Conservation (phyloP, 2,888 invertebrate genomes). For the Octodonta nipae region DNA sequence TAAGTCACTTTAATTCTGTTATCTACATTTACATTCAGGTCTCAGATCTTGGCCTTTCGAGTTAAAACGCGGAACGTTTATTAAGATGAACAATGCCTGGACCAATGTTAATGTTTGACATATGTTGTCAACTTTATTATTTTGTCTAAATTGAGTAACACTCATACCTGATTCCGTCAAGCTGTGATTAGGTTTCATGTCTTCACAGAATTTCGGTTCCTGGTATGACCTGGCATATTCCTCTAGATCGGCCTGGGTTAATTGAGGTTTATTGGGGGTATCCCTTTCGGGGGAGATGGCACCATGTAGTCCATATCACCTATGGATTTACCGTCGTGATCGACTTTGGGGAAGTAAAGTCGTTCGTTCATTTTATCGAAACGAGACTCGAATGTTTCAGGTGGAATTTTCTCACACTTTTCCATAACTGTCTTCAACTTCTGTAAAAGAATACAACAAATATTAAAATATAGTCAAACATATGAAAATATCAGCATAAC, state of each 20-base stretch:
- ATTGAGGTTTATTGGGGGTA: slow-evolving; percentile 30
- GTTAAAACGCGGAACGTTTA: too few species aligned
- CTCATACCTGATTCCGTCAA: slow-evolving; percentile 15
- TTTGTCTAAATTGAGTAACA: too few species aligned
- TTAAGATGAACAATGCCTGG: too few species aligned
- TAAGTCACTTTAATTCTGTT: too few species aligned
- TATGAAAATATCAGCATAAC: too few species aligned
- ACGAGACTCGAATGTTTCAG: slow-evolving; percentile 43
- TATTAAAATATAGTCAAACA: too few species aligned
- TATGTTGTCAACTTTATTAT: too few species aligned
- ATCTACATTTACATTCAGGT: too few species aligned
- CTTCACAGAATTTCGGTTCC: too few species aligned
- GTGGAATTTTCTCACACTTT: slow-evolving; percentile 49
- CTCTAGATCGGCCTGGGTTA: slow-evolving; percentile 56
- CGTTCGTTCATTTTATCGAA: slow-evolving; percentile 34
- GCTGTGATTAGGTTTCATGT: slow-evolving; percentile 15
- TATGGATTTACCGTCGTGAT: slow-evolving; percentile 48
- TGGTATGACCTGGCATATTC: slow-evolving; percentile 52
- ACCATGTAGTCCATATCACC: slow-evolving; percentile 53
- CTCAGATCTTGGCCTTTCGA: too few species aligned
- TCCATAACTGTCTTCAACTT: slow-evolving; percentile 60
- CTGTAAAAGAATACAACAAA: too few species aligned
- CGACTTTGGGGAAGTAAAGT: slow-evolving; percentile 43
- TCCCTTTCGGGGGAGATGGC: slow-evolving; percentile 61
- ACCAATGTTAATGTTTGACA: too few species aligned